A percentile compares a stretch with the other conserved stretches of the same genome.
Evolutionary conservation across 2,797 vertebrate species (phyloP).

Genomic region (Oreochromis grahami): DNA sequence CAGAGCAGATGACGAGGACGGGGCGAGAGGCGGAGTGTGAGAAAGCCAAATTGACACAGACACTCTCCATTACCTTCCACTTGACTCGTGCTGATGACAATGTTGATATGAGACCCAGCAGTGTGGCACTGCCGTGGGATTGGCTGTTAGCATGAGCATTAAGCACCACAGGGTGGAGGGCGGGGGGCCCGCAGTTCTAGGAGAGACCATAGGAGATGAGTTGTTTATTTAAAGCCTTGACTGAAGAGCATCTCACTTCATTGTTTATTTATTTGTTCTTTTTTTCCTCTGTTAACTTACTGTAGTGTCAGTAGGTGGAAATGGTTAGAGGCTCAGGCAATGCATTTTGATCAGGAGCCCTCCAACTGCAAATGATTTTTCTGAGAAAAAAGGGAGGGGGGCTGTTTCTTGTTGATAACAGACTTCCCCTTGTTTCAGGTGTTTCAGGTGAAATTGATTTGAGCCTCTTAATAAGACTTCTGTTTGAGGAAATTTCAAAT

Average conservation of each 20-base stretch:
- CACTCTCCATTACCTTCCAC: constrained; percentile 94
- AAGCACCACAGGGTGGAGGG: constrained; percentile 68
- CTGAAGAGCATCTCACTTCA: constrained; percentile 62
- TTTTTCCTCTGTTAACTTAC: constrained; percentile 46
- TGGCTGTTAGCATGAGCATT: constrained; percentile 81
- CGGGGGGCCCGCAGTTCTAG: constrained; percentile 20
- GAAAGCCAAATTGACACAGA: constrained; percentile 97
- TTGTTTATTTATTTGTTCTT: constrained; percentile 62
- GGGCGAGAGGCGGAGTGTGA: constrained; percentile 83
- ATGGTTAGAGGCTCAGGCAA: constrained; percentile 49
- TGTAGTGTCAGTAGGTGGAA: constrained; percentile 56
- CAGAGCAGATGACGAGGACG: constrained; percentile 85
- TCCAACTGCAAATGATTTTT: constrained; percentile 53
- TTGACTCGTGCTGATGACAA: constrained; percentile 89
- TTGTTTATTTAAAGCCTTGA: constrained; percentile 75
- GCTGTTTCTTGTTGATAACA: constrained; percentile 46
- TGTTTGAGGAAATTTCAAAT: constrained; percentile 64
- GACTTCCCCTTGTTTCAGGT: constrained; percentile 58
- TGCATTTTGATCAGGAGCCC: constrained; percentile 68
- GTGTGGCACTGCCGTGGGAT: constrained; percentile 58
- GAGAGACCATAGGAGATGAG: constrained; percentile 56
- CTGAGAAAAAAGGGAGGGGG: not conserved
- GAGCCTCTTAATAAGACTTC: constrained; percentile 55
- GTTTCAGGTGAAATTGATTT: constrained; percentile 65
- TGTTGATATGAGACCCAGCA: constrained; percentile 82